These are phyloP conservation scores for Pachypeltis micranthus DNA, from an alignment of 1,140 invertebrate genomes.

Conservation along the genomic window DNA sequence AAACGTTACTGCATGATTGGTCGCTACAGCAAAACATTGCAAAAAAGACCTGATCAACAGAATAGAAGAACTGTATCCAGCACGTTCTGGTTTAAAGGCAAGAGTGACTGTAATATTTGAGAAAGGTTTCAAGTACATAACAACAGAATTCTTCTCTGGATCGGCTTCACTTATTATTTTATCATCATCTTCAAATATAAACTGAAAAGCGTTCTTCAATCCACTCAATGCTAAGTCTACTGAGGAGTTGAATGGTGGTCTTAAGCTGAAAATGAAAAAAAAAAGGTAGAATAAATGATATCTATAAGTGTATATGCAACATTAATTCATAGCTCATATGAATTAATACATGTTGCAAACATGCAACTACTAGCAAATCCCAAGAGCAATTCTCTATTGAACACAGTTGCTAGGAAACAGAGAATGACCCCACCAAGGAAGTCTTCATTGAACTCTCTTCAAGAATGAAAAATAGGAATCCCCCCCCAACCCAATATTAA, in stretches of 20 bases:
- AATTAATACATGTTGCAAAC: too few relatives aligned
- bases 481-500: too few relatives aligned
- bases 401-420: too few relatives aligned
- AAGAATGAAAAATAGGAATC: too few relatives aligned
- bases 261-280: slow-evolving; percentile 15
- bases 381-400: too few relatives aligned
- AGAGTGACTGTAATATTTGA: slow-evolving; percentile 7
- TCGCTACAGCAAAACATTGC: neutral
- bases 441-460: too few relatives aligned
- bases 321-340: too few relatives aligned
- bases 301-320: too few relatives aligned
- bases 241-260: neutral
- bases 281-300: neutral
- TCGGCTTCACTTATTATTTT: neutral
- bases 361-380: too few relatives aligned
- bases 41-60: slow-evolving; percentile 13
- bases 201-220: slow-evolving; percentile 1
- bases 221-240: neutral
- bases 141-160: slow-evolving; percentile 16
- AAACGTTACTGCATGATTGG: neutral
- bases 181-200: slow-evolving; percentile 9
- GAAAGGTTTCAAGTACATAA: slow-evolving; percentile 7
- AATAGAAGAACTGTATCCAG: slow-evolving; percentile 17
- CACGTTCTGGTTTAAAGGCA: slow-evolving; percentile 10
- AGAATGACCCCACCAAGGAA: too few relatives aligned